These are phyloP conservation scores for Glossosoma conforme DNA, from an alignment of 1,140 invertebrate genomes.

Conservation along the genomic window DNA sequence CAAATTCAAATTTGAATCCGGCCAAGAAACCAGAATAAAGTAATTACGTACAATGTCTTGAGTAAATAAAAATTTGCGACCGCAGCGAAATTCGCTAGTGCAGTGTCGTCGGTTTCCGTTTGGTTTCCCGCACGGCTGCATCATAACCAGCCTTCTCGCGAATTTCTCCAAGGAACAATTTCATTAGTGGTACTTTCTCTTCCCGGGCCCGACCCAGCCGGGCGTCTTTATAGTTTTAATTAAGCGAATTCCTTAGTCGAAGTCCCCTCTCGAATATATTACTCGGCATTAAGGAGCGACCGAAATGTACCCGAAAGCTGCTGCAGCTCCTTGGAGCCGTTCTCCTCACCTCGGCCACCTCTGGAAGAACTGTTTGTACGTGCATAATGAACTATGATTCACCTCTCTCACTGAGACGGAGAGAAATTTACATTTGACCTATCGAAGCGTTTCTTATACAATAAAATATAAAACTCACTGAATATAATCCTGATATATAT, in stretches of 20 bases:
- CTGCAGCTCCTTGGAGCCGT: neutral
- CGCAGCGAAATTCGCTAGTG: neutral
- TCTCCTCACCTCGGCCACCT: slow-evolving; percentile 1
- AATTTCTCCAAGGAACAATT: slow-evolving; percentile 31
- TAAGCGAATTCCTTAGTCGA: slow-evolving; percentile 27
- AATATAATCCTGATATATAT: too few relatives aligned
- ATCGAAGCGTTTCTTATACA: too few relatives aligned
- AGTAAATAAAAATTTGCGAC: too few relatives aligned
- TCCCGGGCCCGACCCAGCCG: slow-evolving; percentile 3
- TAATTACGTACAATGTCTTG: too few relatives aligned
- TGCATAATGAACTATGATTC: too few relatives aligned
- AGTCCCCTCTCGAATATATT: slow-evolving; percentile 21
- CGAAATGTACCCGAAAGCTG: neutral
- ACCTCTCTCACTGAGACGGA: too few relatives aligned
- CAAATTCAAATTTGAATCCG: too few relatives aligned
- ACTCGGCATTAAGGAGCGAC: slow-evolving; percentile 9
- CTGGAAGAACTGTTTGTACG: slow-evolving; percentile 5
- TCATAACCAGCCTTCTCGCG: slow-evolving; percentile 17
- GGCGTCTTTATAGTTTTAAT: slow-evolving; percentile 32
- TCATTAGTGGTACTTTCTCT: slow-evolving; percentile 22
- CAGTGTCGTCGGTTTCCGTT: neutral
- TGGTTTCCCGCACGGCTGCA: slow-evolving; percentile 21
- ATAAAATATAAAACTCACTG: too few relatives aligned
- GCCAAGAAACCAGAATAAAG: too few relatives aligned
- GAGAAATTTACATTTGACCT: too few relatives aligned